Conservation (phyloP, 2,113 vertebrate species). For the Polypterus bichir region DNA sequence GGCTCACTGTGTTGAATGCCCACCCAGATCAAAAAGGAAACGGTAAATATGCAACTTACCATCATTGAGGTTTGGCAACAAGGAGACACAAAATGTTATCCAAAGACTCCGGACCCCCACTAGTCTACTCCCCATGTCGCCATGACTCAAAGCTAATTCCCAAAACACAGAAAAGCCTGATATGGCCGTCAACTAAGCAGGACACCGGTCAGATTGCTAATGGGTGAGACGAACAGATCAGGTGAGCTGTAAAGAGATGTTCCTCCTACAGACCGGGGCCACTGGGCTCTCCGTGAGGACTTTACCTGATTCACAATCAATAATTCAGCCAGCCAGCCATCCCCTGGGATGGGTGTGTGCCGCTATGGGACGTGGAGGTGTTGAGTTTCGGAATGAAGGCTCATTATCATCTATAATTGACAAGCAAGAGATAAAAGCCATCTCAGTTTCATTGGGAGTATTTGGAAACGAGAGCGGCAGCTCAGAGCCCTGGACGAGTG, state of each 20-base stretch:
- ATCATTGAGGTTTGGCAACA: conserved; percentile 28
- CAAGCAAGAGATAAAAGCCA: conserved; percentile 8
- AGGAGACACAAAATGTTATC: conserved; percentile 25
- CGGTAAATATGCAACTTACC: no score
- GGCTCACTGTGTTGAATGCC: background rate
- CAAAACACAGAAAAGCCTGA: conserved; percentile 13
- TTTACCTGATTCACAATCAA: conserved; percentile 28
- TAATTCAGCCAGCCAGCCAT: conserved; percentile 33
- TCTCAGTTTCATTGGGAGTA: conserved; percentile 32
- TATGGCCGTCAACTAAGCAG: background rate
- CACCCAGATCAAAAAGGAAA: no score
- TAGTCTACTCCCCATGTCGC: conserved; percentile 19
- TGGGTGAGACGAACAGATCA: conserved; percentile 14
- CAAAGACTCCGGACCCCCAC: conserved; percentile 21
- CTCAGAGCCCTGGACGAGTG: conserved; percentile 15
- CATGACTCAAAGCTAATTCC: conserved; percentile 14
- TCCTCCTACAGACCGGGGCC: no score
- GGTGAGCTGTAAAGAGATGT: no score
- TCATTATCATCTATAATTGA: conserved; percentile 43
- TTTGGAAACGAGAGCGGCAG: no score
- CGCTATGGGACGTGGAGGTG: background rate
- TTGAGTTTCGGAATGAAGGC: conserved; percentile 34
- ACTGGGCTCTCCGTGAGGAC: conserved; percentile 23
- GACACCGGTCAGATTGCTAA: conserved; percentile 9
- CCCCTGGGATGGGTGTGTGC: conserved; percentile 22